Evolutionary conservation across 2,113 vertebrate genomes (phyloP), one percentile per base, ranked within the genome.

Genomic region (Sminthopsis crassicaudata): DNA sequence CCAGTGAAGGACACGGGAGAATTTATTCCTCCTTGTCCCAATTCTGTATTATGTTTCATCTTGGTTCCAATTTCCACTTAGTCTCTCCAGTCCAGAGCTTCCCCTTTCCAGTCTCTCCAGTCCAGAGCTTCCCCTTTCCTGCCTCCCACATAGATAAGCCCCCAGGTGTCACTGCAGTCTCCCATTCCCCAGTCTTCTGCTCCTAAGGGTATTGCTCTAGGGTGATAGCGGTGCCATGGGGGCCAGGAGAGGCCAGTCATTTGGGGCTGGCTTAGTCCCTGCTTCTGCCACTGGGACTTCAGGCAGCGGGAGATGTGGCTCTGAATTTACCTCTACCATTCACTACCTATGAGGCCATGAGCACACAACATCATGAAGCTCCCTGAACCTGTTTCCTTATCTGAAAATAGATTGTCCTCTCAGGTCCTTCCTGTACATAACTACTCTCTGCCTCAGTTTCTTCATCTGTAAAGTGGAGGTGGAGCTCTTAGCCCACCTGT

Each of bases 1-100:
- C 1, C 55, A 16, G 53, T 16, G 57, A 60, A 60, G 26, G 27
- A 12, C 27, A 3, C 12, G 57, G 14, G 2, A 36, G 53, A 22
- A 11, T 16, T 67, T 67, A 30, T 12, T 2, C 0, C 30, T 67
- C 12, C 14, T 67, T 14, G 4, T 3, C 1, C 0, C 9, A 30
- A 30, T 14, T n/a, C 30, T 16, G 30, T 3, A 36, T n/a, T 16
- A 12, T 12, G 30, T 67, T 14, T 67, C 30, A 60, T 30, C 12
- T 3, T 16, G 14, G 3, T 14, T 67, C 30, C 60, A n/a, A 36
- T 2, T 36, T 14, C 11, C 12, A 16, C 60, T 67, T 16, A n/a
- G 14, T 16, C 12, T 67, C 14, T 57, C 8, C 12, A 27, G 2
- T 30, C 57, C 57, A 60, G 60, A 8, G 27, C 14, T 10, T 67